These are phyloP conservation scores for Sialia sialis DNA, from an alignment of 2,113 vertebrate genomes.

Conservation along the genomic window DNA sequence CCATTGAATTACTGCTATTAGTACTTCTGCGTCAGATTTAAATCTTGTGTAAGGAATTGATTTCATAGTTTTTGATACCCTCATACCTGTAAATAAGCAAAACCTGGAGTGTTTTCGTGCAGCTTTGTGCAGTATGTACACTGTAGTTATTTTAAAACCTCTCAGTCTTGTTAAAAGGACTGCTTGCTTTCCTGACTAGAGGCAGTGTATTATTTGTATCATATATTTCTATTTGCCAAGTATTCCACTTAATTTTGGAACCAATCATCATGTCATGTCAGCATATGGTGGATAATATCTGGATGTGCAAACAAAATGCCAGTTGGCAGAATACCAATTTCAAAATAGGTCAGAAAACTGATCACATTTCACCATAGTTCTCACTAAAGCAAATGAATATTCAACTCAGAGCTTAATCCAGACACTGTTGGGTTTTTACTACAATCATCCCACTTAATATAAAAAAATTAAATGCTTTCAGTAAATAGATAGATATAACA, in stretches of 20 bases:
- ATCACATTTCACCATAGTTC: conserved; percentile 39
- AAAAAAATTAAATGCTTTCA: not conserved
- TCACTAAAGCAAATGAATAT: conserved; percentile 22
- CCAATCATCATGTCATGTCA: conserved; percentile 65
- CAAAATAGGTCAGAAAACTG: conserved; percentile 63
- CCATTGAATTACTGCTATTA: not conserved
- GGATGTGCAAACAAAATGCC: conserved; percentile 65
- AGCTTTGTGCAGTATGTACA: not conserved
- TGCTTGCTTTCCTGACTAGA: conserved; percentile 36
- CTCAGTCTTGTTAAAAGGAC: conserved; percentile 25
- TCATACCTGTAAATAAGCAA: not conserved
- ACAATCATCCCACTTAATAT: not conserved
- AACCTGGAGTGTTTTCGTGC: not conserved
- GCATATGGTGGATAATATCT: conserved; percentile 65
- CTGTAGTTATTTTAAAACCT: conserved; percentile 28
- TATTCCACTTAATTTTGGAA: conserved; percentile 63
- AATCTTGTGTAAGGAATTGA: not conserved
- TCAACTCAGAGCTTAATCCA: not conserved
- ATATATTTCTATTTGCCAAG: conserved; percentile 65
- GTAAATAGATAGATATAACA: not conserved
- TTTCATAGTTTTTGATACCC: not conserved
- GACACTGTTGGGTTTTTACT: not conserved
- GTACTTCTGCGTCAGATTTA: not conserved
- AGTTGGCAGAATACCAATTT: conserved; percentile 56
- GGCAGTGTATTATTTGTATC: conserved; percentile 52